Base-by-base conservation (phyloP, 1,140 invertebrate genomes). In the Diachasma alloeum region DNA sequence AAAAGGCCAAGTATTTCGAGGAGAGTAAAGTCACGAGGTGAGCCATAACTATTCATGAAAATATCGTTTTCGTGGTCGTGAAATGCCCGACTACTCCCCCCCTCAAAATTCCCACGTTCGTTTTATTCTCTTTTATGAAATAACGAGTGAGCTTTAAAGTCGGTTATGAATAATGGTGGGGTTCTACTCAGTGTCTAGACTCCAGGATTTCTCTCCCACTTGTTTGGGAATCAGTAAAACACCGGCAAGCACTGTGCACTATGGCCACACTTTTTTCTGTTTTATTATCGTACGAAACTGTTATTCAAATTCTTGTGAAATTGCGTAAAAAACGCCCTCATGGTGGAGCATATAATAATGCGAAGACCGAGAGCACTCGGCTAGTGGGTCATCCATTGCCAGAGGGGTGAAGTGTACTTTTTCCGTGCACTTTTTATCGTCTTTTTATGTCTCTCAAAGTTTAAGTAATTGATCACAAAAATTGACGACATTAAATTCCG, bases 11-110 rank as follows among this genome's bases (percentile, higher is more conserved):
- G 67, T 97, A 93, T 87, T 88, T 95, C 19, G 95, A 98, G 86
- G 96, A 98, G 87, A 88, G 92, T 69, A 94, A 94, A 83, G 90
- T 93, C 22, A 94, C 93, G 31, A 97, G 96, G 96, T 97, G 78
- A 74, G 78, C 75, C 22, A 63, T 63, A 63, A 63, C 24, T 63
- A 63, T 63, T 63, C 59, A 63, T 63, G 59, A 63, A 63, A 63
- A 63, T 26, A 63, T 53, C 6, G 6, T 53, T 63, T 63, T 63
- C 15, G 22, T 24, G 59, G 15, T 63, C 59, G 59, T 63, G 59
- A 31, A 63, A 31, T 53, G 74, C 48, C 70, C 68, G 68, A 42
- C 71, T 37, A 72, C 19, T 77, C 26, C 68, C 44, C 13, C 39
- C 10, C 13, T 42, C 22, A 11, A 42, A 74, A 84, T 88, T 87